These are phyloP conservation scores for Nannoperca australis DNA, from an alignment of 2,797 vertebrate genomes.

Conservation along the genomic window DNA sequence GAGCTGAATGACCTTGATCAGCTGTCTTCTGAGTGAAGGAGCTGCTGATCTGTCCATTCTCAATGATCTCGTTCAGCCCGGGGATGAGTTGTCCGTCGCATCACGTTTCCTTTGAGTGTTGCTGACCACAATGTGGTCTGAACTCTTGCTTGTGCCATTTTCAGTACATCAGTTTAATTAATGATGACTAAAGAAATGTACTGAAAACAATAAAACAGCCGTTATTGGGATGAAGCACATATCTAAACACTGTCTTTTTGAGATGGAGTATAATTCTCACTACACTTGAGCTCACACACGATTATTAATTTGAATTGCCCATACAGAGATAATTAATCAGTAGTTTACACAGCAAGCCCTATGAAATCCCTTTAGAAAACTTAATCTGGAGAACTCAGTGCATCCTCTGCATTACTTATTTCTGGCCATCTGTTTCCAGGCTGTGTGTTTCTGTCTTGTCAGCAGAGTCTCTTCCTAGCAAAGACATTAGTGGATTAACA, in stretches of 20 bases:
- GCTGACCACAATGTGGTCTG: conserved; percentile 32
- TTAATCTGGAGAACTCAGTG: conserved; percentile 48
- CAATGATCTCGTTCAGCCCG: conserved; percentile 60
- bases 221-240: neutral
- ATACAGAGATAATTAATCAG: conserved; percentile 28
- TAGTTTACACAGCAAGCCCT: conserved; percentile 23
- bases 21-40: conserved; percentile 46
- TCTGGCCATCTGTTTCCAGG: conserved; percentile 70
- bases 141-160: conserved; percentile 1
- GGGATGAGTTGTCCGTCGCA: conserved; percentile 20
- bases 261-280: neutral
- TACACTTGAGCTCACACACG: neutral
- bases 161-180: neutral
- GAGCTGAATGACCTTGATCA: conserved; percentile 38
- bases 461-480: conserved; percentile 67
- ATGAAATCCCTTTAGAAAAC: conserved; percentile 53
- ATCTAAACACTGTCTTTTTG: neutral
- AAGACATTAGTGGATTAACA: conserved; percentile 78
- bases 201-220: neutral
- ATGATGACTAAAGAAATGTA: neutral
- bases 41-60: conserved; percentile 47
- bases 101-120: conserved; percentile 48
- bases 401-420: conserved; percentile 59
- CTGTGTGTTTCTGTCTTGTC: conserved; percentile 68
- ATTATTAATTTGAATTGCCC: conserved; percentile 29